Percentiles rank a stretch among this genome's conserved stretches.
Evolutionary conservation across 2,797 vertebrate species (phyloP).

Genomic region (Tokudaia muenninki): DNA sequence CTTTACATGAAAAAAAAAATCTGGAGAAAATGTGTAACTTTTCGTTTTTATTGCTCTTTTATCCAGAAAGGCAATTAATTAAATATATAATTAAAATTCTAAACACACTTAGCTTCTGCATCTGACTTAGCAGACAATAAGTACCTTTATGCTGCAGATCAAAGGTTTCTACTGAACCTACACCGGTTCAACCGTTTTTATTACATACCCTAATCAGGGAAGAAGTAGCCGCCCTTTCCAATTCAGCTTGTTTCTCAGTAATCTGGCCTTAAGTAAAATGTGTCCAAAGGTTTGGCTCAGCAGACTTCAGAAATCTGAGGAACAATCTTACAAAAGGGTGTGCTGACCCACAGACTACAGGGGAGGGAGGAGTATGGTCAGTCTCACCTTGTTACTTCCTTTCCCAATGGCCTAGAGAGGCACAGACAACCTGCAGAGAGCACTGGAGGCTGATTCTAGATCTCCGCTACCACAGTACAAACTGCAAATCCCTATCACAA

Average conservation of each 20-base stretch:
- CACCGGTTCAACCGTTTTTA: conserved; percentile 32
- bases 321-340: neutral
- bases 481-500: neutral
- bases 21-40: neutral
- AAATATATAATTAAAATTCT: neutral
- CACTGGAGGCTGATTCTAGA: neutral
- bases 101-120: conserved; percentile 12
- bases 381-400: conserved; percentile 41
- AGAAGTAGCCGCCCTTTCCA: neutral
- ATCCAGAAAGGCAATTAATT: neutral
- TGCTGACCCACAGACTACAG: no score
- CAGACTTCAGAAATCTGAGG: conserved; percentile 37
- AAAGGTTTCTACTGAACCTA: conserved; percentile 18
- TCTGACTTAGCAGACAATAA: conserved; percentile 36
- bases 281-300: neutral
- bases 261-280: neutral
- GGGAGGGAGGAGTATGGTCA: neutral
- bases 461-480: neutral
- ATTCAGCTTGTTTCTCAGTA: neutral
- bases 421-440: neutral
- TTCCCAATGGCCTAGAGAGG: conserved; percentile 30
- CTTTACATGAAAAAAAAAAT: neutral
- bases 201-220: neutral
- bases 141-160: neutral
- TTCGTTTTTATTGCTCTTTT: neutral